These are phyloP conservation scores for Parus major DNA, from an alignment of 2,113 vertebrate species.

Conservation along the genomic window DNA sequence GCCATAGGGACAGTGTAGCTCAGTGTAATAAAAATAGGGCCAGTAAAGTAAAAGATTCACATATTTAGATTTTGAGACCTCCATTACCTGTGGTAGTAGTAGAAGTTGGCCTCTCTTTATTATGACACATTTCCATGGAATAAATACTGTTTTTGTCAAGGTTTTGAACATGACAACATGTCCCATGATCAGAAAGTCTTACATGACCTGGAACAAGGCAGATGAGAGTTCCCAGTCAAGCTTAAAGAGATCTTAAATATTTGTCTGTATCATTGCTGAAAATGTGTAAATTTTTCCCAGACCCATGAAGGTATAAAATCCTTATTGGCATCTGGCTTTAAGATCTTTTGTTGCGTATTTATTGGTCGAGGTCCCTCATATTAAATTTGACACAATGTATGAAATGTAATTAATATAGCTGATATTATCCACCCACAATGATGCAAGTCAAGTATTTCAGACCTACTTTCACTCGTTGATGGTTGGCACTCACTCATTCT, in stretches of 20 bases:
- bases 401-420: neutral
- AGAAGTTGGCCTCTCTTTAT: slow-evolving; percentile 58
- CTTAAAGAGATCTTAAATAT: neutral
- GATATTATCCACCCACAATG: neutral
- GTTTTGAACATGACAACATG: slow-evolving; percentile 51
- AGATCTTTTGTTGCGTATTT: neutral
- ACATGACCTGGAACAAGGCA: slow-evolving; percentile 58
- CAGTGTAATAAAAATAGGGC: rapidly evolving
- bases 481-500: slow-evolving; percentile 68
- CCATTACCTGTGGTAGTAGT: slow-evolving; percentile 65
- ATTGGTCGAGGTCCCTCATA: neutral
- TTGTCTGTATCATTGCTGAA: neutral
- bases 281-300: neutral
- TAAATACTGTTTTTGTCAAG: slow-evolving; percentile 54
- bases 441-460: neutral
- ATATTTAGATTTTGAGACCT: neutral
- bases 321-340: neutral
- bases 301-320: neutral
- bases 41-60: neutral
- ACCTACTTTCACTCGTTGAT: slow-evolving; percentile 78
- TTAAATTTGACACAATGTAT: neutral
- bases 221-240: neutral
- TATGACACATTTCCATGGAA: slow-evolving; percentile 58
- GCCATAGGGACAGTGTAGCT: rapidly evolving
- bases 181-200: slow-evolving; percentile 47